phyloP scores from a whole-genome alignment of 2,888 invertebrate genomes.

The Thymelicus sylvestris region DNA sequence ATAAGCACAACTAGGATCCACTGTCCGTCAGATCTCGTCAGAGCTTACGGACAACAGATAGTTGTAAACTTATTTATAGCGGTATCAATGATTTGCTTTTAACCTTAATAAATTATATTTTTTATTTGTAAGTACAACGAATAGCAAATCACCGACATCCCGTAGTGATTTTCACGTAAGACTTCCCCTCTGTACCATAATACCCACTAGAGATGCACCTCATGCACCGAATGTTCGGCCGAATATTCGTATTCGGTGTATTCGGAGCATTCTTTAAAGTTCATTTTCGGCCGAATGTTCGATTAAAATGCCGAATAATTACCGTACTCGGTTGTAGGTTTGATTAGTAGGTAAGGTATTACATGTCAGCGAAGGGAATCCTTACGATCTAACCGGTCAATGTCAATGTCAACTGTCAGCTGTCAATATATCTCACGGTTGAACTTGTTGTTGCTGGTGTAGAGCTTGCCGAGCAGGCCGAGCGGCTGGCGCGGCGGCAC shows the following conservation, averaged over 20 bases:
- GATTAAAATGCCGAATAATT: too few species aligned
- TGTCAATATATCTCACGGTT: conserved; percentile 69
- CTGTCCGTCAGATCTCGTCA: conserved; percentile 12
- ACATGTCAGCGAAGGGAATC: too few species aligned
- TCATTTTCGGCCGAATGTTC: too few species aligned
- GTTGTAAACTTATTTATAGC: conserved; percentile 9
- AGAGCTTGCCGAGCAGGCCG: conserved; percentile 85
- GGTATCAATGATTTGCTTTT: conserved; percentile 38
- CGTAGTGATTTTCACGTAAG: conserved; percentile 6
- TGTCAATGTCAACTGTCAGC: too few species aligned
- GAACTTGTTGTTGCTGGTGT: conserved; percentile 79
- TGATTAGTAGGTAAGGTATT: too few species aligned
- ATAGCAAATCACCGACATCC: conserved; percentile 34
- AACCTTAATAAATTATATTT: neutral
- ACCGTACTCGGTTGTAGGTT: too few species aligned
- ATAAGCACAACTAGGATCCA: conserved; percentile 35
- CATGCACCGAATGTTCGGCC: too few species aligned
- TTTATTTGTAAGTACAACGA: neutral
- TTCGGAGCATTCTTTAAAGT: too few species aligned
- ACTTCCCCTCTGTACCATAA: too few species aligned
- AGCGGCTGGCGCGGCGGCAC: conserved; percentile 86
- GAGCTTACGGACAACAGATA: conserved; percentile 5
- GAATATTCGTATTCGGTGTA: too few species aligned
- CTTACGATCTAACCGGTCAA: too few species aligned
- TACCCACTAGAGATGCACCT: too few species aligned